Evolutionary conservation across 2,888 invertebrate species (phyloP).

Genomic region (Tromatobia lineatoria): DNA sequence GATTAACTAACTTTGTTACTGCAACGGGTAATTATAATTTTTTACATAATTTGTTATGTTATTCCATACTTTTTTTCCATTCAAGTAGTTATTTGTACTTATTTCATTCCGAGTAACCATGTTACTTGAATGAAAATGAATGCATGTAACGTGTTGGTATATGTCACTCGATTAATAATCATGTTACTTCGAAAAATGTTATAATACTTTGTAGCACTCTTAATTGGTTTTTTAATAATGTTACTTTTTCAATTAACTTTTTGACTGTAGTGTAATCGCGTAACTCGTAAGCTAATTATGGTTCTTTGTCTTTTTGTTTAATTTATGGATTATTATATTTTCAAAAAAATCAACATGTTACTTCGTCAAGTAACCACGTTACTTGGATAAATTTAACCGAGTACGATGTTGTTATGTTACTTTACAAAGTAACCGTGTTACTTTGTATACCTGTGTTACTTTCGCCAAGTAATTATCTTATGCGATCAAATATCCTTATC

Average conservation of each 20-base stretch:
- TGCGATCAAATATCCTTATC: too few relatives aligned
- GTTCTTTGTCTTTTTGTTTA: too few relatives aligned
- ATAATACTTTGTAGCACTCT: too few relatives aligned
- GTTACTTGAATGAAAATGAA: too few relatives aligned
- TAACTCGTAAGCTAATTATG: too few relatives aligned
- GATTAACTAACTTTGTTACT: neutral
- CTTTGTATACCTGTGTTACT: neutral
- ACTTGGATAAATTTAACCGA: neutral
- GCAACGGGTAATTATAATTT: neutral
- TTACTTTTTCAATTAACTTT: too few relatives aligned
- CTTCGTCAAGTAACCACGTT: neutral
- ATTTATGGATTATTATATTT: too few relatives aligned
- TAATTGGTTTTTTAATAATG: too few relatives aligned
- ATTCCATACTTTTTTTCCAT: neutral
- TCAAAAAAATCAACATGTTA: neutral
- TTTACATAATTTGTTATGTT: neutral
- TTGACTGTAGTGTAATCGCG: too few relatives aligned
- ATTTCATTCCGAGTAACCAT: neutral
- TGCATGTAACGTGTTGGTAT: neutral
- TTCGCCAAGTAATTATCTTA: neutral
- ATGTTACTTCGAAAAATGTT: too few relatives aligned
- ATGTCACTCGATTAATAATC: too few relatives aligned
- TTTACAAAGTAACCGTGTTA: neutral
- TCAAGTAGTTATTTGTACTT: too few relatives aligned
- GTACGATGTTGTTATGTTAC: neutral